Base-by-base conservation (phyloP, 1,140 invertebrate species). In the Hyposmocoma kahamanoa region DNA sequence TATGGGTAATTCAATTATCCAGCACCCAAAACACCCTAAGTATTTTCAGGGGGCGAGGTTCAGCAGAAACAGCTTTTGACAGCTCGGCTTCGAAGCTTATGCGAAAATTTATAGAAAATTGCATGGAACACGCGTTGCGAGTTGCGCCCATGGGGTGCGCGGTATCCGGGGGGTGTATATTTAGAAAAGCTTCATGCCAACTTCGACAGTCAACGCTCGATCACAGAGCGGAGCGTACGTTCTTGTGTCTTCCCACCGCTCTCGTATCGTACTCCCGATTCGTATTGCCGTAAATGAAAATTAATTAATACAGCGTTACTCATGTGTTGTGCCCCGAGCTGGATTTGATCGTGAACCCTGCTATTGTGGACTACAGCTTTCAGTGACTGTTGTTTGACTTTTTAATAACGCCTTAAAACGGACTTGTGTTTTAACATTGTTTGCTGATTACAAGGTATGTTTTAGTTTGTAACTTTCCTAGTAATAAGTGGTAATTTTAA, bases 61-160 rank as follows among this genome's bases (percentile, higher is more conserved):
- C 59, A 65, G 59, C 62, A 71, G 76, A 81, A 83, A 83, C 75
- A 83, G 75, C 76, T 78, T 84, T 83, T 80, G 81, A 83, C 77
- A 84, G 73, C 66, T 61, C 60, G 71, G 73, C 74, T 78, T 80
- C 72, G 66, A 64, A 70, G 81, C 81, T 83, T 81, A 74, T 71
- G 72, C 72, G 78, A 84, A 83, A 82, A 82, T 84, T 84, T 84
- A 81, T 84, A 80, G 81, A 83, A 84, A 84, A 84, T 83, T 84
- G 81, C 78, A 84, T 75, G 67, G 61, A 65, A 72, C 65, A 78
- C 69, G 71, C 78, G 74, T 75, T 77, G n/a, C 17, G 2, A 10
- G 13, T 9, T n/a, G 18, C 15, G 73, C 77, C 72, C 71, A 62
- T 59, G 50, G 67, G 72, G 77, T 77, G 72, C 80, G 77, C 76